These are phyloP conservation scores for Hylaeus anthracinus DNA, from an alignment of 1,140 invertebrate genomes.

Conservation along the genomic window DNA sequence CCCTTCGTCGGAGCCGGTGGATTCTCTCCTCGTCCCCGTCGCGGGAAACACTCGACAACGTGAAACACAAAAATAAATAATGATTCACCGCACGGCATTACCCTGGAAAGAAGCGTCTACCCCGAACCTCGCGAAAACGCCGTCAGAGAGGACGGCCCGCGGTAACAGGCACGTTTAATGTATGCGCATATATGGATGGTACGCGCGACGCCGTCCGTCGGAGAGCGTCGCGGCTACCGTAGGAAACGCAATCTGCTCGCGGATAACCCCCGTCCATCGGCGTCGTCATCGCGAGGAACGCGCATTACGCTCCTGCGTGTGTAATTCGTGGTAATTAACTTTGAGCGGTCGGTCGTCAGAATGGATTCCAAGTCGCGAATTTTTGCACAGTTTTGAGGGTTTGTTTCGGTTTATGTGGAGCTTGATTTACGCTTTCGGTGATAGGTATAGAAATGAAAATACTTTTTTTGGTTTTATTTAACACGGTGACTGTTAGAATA, in stretches of 20 bases:
- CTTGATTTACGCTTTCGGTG: too few species aligned
- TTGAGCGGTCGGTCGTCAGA: not conserved
- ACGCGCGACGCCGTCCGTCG: not conserved
- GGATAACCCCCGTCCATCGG: not conserved
- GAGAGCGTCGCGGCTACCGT: slow-evolving; percentile 1
- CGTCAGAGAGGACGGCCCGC: slow-evolving; percentile 41
- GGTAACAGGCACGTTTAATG: slow-evolving; percentile 51
- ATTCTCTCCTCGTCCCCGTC: not conserved
- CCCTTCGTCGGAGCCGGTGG: slow-evolving; percentile 11
- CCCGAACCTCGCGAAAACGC: slow-evolving; percentile 10
- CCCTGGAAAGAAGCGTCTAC: slow-evolving; percentile 49
- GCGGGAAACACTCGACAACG: slow-evolving; percentile 46
- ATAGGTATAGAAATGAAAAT: too few species aligned
- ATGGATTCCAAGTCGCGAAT: not conserved
- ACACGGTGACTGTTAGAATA: too few species aligned
- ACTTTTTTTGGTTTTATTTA: too few species aligned
- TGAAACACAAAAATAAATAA: slow-evolving; percentile 73
- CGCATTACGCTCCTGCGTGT: not conserved
- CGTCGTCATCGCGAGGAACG: not conserved
- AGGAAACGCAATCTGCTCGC: slow-evolving; percentile 45
- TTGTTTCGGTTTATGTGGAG: too few species aligned
- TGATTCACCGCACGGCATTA: slow-evolving; percentile 63
- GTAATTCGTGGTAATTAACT: slow-evolving; percentile 14
- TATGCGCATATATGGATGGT: slow-evolving; percentile 9
- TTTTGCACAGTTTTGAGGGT: too few species aligned